A percentile compares a stretch with the other conserved stretches of the same genome.
Evolutionary conservation across 2,113 vertebrate species (phyloP).

Genomic region (Silurus meridionalis): DNA sequence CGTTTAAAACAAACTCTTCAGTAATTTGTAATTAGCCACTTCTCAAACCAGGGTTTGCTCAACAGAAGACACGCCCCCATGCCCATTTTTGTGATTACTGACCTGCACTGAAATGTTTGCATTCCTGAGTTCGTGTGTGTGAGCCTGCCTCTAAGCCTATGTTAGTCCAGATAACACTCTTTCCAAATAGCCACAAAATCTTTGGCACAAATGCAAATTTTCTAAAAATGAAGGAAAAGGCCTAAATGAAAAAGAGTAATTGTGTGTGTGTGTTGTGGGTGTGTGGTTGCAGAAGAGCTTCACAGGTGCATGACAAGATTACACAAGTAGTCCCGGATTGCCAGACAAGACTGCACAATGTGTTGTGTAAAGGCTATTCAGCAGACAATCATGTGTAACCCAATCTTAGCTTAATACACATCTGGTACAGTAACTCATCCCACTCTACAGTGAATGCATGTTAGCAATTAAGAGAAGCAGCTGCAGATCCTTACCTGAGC

Average conservation of each 20-base stretch:
- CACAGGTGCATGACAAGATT: background rate
- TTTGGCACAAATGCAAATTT: constrained; percentile 12
- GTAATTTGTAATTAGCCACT: background rate
- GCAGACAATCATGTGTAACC: constrained; percentile 4
- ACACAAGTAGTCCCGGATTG: background rate
- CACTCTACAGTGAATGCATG: background rate
- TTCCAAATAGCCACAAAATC: constrained; percentile 21
- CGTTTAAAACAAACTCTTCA: background rate
- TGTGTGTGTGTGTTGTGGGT: constrained; percentile 22
- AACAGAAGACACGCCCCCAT: background rate
- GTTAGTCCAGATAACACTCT: constrained; percentile 21
- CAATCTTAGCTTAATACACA: background rate
- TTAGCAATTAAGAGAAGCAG: constrained; percentile 29
- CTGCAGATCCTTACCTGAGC: constrained; percentile 67
- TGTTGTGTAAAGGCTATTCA: constrained; percentile 6
- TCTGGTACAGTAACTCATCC: background rate
- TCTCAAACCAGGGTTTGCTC: constrained; percentile 2
- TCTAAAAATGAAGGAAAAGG: background rate
- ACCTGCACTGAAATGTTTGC: constrained; percentile 51
- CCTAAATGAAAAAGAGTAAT: background rate
- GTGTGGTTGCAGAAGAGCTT: constrained; percentile 15
- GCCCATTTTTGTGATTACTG: constrained; percentile 8
- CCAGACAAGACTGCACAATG: background rate
- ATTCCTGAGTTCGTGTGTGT: constrained; percentile 32
- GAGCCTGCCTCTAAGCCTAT: background rate